phyloP scores from a whole-genome alignment of 2,113 vertebrate genomes.

The Poeciliopsis turrubarensis region DNA sequence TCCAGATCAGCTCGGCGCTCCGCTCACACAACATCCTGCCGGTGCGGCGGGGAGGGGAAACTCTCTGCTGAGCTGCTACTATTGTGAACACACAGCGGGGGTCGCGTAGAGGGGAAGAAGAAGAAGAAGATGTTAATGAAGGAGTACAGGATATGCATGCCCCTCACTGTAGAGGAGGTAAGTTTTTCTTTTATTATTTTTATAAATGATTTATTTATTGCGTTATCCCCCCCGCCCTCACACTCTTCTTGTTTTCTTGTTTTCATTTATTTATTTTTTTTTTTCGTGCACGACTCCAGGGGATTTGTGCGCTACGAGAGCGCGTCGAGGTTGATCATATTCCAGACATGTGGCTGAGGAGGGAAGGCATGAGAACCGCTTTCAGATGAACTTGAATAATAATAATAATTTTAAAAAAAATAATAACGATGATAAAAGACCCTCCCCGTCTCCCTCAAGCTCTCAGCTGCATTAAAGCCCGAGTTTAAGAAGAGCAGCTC shows the following conservation, averaged over 20 bases:
- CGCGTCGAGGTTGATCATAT: background rate
- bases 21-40: constrained; percentile 45
- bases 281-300: background rate
- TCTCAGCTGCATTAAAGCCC: background rate
- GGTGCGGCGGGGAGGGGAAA: constrained; percentile 44
- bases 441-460: background rate
- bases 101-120: constrained; percentile 1
- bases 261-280: background rate
- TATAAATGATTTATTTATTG: background rate
- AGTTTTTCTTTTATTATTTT: constrained; percentile 54
- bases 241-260: background rate
- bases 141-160: constrained; percentile 99
- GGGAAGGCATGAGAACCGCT: background rate
- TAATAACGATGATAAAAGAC: no score
- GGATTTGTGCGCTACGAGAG: background rate
- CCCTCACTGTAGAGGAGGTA: constrained; percentile 96
- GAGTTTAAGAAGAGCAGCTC: background rate
- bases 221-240: no score
- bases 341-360: constrained; percentile 29
- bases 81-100: constrained; percentile 19
- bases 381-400: constrained; percentile 1
- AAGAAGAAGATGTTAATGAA: constrained; percentile 90
- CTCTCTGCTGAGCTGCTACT: constrained; percentile 34
- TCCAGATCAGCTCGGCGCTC: constrained; percentile 9
- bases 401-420: no score